A percentile compares a stretch with the other conserved stretches of the same genome.
phyloP scores from a whole-genome alignment of 2,888 invertebrate genomes.

The Plemyria rubiginata region DNA sequence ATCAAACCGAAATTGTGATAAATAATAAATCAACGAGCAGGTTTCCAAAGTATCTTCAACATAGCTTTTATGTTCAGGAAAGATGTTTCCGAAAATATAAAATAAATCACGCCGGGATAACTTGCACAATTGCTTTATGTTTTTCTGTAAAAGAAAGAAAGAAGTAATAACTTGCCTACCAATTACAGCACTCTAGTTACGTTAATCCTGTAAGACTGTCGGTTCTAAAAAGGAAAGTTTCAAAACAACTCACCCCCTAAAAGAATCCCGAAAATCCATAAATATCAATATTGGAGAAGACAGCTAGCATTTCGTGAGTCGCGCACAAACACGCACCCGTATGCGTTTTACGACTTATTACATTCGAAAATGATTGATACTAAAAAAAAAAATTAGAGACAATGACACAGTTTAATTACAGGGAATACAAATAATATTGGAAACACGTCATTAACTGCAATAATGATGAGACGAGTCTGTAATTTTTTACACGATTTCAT shows the following conservation, averaged over 20 bases:
- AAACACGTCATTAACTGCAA: slow-evolving; percentile 62
- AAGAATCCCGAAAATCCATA: slow-evolving; percentile 73
- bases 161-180: slow-evolving; percentile 76
- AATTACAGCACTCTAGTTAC: slow-evolving; percentile 78
- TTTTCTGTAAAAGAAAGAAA: slow-evolving; percentile 69
- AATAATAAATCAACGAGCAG: slow-evolving; percentile 62
- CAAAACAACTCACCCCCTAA: slow-evolving; percentile 70
- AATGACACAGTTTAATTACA: slow-evolving; percentile 44
- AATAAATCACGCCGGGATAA: slow-evolving; percentile 69
- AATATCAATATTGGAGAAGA: slow-evolving; percentile 75
- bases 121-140: slow-evolving; percentile 74
- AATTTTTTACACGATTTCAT: slow-evolving; percentile 68
- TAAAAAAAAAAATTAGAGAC: slow-evolving; percentile 39
- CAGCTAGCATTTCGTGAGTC: slow-evolving; percentile 57
- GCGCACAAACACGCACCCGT: slow-evolving; percentile 61
- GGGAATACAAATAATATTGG: slow-evolving; percentile 54
- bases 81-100: slow-evolving; percentile 65
- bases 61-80: slow-evolving; percentile 66
- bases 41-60: slow-evolving; percentile 57
- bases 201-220: slow-evolving; percentile 71
- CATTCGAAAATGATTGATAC: slow-evolving; percentile 69
- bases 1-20: slow-evolving; percentile 57
- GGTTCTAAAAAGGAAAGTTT: slow-evolving; percentile 70
- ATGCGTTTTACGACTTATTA: slow-evolving; percentile 70
- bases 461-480: slow-evolving; percentile 67